These are phyloP conservation scores for Ditylenchus dipsaci DNA, from an alignment of 1,140 invertebrate genomes.

Conservation along the genomic window DNA sequence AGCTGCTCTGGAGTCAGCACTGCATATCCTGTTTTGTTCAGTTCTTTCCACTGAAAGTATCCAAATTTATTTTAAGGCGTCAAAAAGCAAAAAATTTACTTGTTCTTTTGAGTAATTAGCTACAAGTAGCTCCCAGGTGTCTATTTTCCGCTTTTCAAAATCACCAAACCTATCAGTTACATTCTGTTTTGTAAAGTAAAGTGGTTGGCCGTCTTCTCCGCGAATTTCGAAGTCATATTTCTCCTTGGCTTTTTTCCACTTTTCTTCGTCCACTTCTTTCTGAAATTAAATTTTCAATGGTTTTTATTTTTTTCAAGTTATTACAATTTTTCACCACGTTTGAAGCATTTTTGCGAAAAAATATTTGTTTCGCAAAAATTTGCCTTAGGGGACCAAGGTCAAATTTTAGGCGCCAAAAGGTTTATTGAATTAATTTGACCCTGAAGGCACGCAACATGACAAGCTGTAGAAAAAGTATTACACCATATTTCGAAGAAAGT, in stretches of 20 bases:
- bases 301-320: not conserved
- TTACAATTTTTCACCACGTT: too few relatives aligned
- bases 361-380: too few relatives aligned
- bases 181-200: conserved; percentile 56
- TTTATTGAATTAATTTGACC: too few relatives aligned
- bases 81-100: conserved; percentile 31
- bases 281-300: conserved; percentile 9
- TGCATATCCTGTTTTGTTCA: conserved; percentile 49
- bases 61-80: too few relatives aligned
- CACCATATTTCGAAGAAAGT: too few relatives aligned
- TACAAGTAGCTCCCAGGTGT: conserved; percentile 42
- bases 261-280: conserved; percentile 12
- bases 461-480: too few relatives aligned
- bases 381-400: too few relatives aligned
- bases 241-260: conserved; percentile 22
- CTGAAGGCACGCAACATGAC: too few relatives aligned
- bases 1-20: conserved; percentile 43
- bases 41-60: conserved; percentile 30
- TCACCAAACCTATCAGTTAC: conserved; percentile 45
- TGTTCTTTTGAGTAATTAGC: conserved; percentile 42
- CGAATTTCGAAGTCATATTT: conserved; percentile 35
- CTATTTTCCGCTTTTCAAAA: conserved; percentile 44
- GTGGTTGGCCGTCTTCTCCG: conserved; percentile 43
- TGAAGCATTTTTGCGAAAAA: not conserved
- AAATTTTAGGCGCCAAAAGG: too few relatives aligned